Evolutionary conservation across 2,888 invertebrate species (phyloP).

Genomic region (Eilema depressum): DNA sequence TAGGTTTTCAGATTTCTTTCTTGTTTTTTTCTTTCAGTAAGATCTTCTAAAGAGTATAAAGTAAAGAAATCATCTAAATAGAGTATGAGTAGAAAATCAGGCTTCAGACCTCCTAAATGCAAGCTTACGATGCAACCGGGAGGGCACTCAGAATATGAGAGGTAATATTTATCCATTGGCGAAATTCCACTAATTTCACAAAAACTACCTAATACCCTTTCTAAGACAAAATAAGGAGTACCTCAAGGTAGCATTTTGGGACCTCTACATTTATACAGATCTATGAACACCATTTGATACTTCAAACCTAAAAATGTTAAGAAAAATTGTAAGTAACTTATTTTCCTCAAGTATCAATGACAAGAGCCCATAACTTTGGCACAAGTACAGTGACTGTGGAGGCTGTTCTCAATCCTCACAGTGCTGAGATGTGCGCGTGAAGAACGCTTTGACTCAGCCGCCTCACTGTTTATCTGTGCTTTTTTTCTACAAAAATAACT

Average conservation of each 20-base stretch:
- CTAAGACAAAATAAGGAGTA: neutral
- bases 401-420: conserved; percentile 12
- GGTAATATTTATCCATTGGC: no score
- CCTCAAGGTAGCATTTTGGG: neutral
- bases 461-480: conserved; percentile 55
- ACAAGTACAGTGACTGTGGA: conserved; percentile 11
- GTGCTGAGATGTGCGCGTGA: conserved; percentile 14
- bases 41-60: no score
- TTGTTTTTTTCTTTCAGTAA: no score
- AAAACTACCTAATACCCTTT: no score
- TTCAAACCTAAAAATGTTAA: neutral
- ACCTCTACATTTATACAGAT: neutral
- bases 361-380: conserved; percentile 13
- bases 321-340: neutral
- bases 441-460: conserved; percentile 60
- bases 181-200: no score
- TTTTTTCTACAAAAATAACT: conserved; percentile 66
- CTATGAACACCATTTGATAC: neutral
- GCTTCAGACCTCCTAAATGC: no score
- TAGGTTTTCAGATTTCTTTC: no score
- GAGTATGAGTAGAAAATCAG: no score
- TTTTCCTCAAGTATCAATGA: conserved; percentile 18
- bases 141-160: no score
- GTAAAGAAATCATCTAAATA: no score
- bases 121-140: no score